Percentiles rank a stretch among this genome's conserved stretches.
Conservation (phyloP, 2,888 invertebrate species). For the Netelia inedita region DNA sequence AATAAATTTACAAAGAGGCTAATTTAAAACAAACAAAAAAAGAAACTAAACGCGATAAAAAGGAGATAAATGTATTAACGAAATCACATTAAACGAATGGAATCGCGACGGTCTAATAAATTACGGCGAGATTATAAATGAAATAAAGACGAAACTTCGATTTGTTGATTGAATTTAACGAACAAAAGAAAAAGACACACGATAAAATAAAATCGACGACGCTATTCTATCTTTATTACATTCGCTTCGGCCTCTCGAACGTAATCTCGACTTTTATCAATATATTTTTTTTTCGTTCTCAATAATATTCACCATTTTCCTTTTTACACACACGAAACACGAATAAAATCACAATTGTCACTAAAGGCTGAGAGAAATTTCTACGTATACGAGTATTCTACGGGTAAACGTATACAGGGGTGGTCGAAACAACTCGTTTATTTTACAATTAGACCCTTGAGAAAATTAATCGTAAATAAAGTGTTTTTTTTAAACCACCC, state of each 20-base stretch:
- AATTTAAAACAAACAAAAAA: no score
- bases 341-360: background rate
- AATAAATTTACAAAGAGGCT: no score
- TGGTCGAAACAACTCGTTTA: no score
- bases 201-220: slow-evolving; percentile 13
- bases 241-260: slow-evolving; percentile 13
- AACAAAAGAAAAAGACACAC: slow-evolving; percentile 11
- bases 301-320: background rate
- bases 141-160: slow-evolving; percentile 30
- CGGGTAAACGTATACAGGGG: no score
- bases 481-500: background rate
- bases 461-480: background rate
- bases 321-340: background rate
- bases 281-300: background rate
- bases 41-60: background rate
- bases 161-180: slow-evolving; percentile 33
- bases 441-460: background rate
- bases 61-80: slow-evolving; percentile 4
- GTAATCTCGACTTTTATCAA: background rate
- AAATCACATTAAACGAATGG: slow-evolving; percentile 32
- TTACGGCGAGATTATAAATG: slow-evolving; percentile 30
- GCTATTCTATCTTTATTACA: background rate
- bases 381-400: background rate
- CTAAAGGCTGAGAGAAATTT: background rate
- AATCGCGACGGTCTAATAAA: slow-evolving; percentile 44